phyloP scores from a whole-genome alignment of 2,888 invertebrate species.

The Syrphus vitripennis region DNA sequence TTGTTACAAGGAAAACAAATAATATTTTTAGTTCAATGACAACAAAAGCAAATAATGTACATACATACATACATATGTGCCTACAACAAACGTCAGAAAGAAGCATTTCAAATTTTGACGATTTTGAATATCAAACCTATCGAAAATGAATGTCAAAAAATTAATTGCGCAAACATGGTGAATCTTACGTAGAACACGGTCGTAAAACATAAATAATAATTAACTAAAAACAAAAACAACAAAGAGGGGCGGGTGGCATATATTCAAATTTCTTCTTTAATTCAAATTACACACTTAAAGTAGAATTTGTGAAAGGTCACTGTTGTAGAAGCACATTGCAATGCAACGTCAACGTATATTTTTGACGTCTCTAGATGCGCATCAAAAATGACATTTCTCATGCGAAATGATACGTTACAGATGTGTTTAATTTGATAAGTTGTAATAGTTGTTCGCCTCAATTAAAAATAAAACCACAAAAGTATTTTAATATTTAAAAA shows the following conservation, averaged over 20 bases:
- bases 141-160: constrained; percentile 12
- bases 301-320: constrained; percentile 36
- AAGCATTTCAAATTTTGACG: constrained; percentile 34
- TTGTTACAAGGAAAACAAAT: not conserved
- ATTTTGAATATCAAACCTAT: not conserved
- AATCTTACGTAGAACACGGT: not conserved
- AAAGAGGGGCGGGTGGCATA: constrained; percentile 9
- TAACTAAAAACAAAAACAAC: constrained; percentile 27
- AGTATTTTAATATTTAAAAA: constrained; percentile 22
- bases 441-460: not conserved
- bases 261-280: not conserved
- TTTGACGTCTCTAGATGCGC: constrained; percentile 51
- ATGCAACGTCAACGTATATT: constrained; percentile 1
- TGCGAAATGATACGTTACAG: constrained; percentile 48
- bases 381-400: constrained; percentile 68
- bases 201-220: constrained; percentile 16
- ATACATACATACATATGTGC: no score
- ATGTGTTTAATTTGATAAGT: constrained; percentile 46
- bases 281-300: constrained; percentile 9
- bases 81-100: constrained; percentile 56
- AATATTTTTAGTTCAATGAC: constrained; percentile 64
- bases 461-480: not conserved
- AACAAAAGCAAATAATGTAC: constrained; percentile 15
- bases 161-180: constrained; percentile 40
- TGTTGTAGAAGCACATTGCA: not conserved